Base-by-base conservation (phyloP, 2,797 vertebrate genomes). In the Rhinichthys osculus region DNA sequence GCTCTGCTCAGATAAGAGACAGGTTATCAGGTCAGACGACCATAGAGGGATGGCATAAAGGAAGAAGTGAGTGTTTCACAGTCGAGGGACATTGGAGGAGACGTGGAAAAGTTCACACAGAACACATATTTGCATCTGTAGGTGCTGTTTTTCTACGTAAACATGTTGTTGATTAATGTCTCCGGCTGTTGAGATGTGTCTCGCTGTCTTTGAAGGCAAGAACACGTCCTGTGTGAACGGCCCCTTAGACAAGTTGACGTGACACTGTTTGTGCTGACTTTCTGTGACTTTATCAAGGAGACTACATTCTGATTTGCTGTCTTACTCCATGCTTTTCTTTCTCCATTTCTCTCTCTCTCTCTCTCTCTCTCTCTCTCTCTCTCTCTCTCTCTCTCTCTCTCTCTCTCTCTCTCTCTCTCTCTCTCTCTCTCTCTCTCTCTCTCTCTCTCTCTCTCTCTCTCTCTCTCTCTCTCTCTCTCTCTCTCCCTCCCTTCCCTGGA, bases 381-480 rank as follows among this genome's bases (percentile, higher is more conserved):
- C 50, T 19, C 50, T 19, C 50, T 19, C 50, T 19, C 50, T 19
- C 17, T 19, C 50, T 21, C 52, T 54, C 52, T 54, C 1, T 27
- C 27, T 27, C 27, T 27, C 27, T 27, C 27, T 27, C 77, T 50
- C 52, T 21, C 76, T 42, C 69, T 70, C 7, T 79, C 59, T 50
- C 44, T 42, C 69, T 73, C 57, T 78, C 86, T 50, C 47, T 17
- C 50, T 52, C 50, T 19, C 50, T 19, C 50, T 19, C 50, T 19
- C 50, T 19, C 17, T 19, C 50, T 21, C 52, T 54, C 52, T 54
- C 52, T 54, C 52, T 54, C 52, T 54, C 52, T 54, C 54, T 57
- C 76, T 44, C 70, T 62, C 7, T 80, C 59, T 50, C 44, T 35
- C 70, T 74, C 57, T 78, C 86, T 87, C 47, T n/a, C 42, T 83